Evolutionary conservation across 2,888 invertebrate genomes (phyloP).

Genomic region (Leptopilina syphax): DNA sequence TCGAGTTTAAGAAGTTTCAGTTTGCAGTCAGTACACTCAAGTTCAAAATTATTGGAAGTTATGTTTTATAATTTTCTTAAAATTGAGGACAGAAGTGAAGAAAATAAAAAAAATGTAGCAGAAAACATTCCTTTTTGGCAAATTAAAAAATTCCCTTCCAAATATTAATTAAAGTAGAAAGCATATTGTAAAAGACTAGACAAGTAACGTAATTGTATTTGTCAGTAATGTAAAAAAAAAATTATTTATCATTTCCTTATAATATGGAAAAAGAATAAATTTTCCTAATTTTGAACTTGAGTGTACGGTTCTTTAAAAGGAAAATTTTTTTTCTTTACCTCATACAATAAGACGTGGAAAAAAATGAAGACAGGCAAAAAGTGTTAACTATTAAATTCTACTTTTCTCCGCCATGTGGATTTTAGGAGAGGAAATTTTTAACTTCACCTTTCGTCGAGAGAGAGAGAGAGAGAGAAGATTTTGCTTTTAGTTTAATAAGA

Average conservation of each 20-base stretch:
- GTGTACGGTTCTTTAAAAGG: not conserved
- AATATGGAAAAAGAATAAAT: too few species aligned
- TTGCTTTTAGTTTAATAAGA: constrained; percentile 34
- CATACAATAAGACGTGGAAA: constrained; percentile 5
- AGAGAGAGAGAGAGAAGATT: not conserved
- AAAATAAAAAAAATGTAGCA: too few species aligned
- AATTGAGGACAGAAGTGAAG: not conserved
- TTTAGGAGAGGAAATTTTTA: constrained; percentile 13
- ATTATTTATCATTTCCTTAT: too few species aligned
- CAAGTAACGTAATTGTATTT: too few species aligned
- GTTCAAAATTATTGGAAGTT: not conserved
- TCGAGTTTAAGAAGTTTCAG: constrained; percentile 12
- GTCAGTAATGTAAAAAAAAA: too few species aligned
- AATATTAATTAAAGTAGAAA: too few species aligned
- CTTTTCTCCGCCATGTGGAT: constrained; percentile 17
- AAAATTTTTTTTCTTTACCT: constrained; percentile 6
- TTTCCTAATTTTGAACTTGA: not conserved
- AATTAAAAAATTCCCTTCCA: too few species aligned
- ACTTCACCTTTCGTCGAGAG: constrained; percentile 1
- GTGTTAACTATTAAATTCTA: constrained; percentile 34
- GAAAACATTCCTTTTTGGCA: too few species aligned
- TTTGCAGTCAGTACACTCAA: constrained; percentile 2
- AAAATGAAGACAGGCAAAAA: constrained; percentile 17
- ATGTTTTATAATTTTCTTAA: not conserved
- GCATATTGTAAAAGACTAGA: too few species aligned